These are phyloP conservation scores for Amphiprion ocellaris DNA, from an alignment of 2,113 vertebrate species.

Conservation along the genomic window DNA sequence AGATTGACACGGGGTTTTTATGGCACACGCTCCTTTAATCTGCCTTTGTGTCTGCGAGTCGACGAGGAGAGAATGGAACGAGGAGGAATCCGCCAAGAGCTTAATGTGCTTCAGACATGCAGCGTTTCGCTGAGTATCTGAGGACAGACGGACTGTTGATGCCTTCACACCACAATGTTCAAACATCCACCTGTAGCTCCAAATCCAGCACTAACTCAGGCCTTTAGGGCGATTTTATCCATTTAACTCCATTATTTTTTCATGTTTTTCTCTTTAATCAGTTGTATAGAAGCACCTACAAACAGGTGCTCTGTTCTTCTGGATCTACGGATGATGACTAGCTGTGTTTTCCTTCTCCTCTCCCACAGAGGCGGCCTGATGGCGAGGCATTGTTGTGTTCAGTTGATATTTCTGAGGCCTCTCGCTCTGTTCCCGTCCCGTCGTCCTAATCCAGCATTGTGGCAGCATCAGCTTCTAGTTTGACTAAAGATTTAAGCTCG, in stretches of 20 bases:
- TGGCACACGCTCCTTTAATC: conserved; percentile 73
- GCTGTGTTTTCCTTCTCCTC: neutral
- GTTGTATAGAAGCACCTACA: neutral
- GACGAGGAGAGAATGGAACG: conserved; percentile 78
- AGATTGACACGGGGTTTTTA: conserved; percentile 84
- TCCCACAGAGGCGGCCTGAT: neutral
- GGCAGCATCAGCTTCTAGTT: conserved; percentile 89
- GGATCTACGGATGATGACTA: no score
- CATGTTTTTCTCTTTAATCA: neutral
- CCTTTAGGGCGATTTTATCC: neutral
- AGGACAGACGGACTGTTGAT: conserved; percentile 55
- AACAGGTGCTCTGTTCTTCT: no score
- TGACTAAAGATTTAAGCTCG: conserved; percentile 95
- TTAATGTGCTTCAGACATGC: conserved; percentile 77
- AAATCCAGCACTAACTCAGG: neutral
- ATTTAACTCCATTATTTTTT: conserved; percentile 12
- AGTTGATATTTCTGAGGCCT: conserved; percentile 49
- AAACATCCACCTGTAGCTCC: conserved; percentile 62
- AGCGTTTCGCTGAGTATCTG: conserved; percentile 63
- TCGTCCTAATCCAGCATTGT: conserved; percentile 84
- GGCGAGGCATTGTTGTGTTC: conserved; percentile 15
- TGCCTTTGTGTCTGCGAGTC: conserved; percentile 78
- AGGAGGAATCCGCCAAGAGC: conserved; percentile 73
- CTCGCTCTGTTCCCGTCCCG: conserved; percentile 50
- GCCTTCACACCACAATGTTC: conserved; percentile 31